These are phyloP conservation scores for Salpingus planirostris DNA, from an alignment of 2,888 invertebrate species.

Conservation along the genomic window DNA sequence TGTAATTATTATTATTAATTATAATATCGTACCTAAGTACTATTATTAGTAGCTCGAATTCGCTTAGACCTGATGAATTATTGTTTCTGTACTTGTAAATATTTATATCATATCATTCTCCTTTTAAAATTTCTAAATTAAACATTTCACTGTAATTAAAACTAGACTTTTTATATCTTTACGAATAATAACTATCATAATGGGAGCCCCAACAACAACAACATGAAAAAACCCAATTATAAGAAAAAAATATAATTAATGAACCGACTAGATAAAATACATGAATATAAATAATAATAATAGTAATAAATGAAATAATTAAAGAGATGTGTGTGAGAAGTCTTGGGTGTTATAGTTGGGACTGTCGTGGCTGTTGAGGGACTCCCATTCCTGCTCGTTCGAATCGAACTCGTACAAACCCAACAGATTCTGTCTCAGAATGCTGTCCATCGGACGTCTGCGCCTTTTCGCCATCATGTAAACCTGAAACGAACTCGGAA, in stretches of 20 bases:
- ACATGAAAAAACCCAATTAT: too few species aligned
- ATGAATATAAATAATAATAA: too few species aligned
- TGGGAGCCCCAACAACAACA: too few species aligned
- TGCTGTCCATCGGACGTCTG: slow-evolving; percentile 47
- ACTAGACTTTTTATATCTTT: too few species aligned
- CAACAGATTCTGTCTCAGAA: slow-evolving; percentile 54
- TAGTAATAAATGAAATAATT: too few species aligned
- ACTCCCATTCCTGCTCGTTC: slow-evolving; percentile 63
- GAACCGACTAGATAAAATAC: too few species aligned
- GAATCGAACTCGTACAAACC: slow-evolving; percentile 61
- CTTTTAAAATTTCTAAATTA: slow-evolving; percentile 74
- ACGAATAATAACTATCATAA: too few species aligned
- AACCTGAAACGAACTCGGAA: slow-evolving; percentile 34
- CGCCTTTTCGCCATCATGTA: slow-evolving; percentile 46
- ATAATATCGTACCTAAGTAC: too few species aligned
- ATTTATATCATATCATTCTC: slow-evolving; percentile 66
- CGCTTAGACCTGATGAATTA: slow-evolving; percentile 38
- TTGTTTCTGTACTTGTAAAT: slow-evolving; percentile 47
- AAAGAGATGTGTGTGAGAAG: too few species aligned
- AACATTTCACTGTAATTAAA: slow-evolving; percentile 49
- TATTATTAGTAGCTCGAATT: too few species aligned
- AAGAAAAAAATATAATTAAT: too few species aligned
- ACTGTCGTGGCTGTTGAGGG: slow-evolving; percentile 42
- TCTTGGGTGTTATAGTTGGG: too few species aligned
- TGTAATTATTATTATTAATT: slow-evolving; percentile 36